Evolutionary conservation across 1,140 invertebrate species (phyloP).

Genomic region (Sipha flava): DNA sequence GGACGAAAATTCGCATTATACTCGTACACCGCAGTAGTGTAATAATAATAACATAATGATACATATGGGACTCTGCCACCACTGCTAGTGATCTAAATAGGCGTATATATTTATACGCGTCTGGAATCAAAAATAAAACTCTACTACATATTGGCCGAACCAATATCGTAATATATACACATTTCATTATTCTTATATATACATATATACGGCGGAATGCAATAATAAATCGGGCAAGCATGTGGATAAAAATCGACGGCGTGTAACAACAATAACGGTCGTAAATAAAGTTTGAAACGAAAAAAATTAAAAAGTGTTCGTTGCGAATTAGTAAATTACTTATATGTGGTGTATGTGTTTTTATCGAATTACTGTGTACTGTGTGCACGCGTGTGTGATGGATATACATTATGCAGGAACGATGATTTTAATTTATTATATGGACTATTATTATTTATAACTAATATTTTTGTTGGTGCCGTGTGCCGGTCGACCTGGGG

Average conservation of each 20-base stretch:
- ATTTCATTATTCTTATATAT: too few relatives aligned
- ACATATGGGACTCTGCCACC: background rate
- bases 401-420: too few relatives aligned
- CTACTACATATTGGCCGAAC: background rate
- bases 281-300: background rate
- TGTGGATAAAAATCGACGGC: too few relatives aligned
- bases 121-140: background rate
- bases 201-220: background rate
- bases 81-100: background rate
- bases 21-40: background rate
- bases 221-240: background rate
- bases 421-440: too few relatives aligned
- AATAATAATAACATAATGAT: background rate
- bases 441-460: too few relatives aligned
- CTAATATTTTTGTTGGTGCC: too few relatives aligned
- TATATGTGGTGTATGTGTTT: too few relatives aligned
- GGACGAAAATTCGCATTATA: background rate
- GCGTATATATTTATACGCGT: background rate
- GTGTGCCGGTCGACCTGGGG: too few relatives aligned
- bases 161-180: background rate
- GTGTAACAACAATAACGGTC: background rate
- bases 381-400: too few relatives aligned
- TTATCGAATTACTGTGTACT: too few relatives aligned
- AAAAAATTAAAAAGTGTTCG: background rate
- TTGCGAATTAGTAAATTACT: too few relatives aligned